Evolutionary conservation across 2,888 invertebrate genomes (phyloP).

Genomic region (Cepaea hortensis): DNA sequence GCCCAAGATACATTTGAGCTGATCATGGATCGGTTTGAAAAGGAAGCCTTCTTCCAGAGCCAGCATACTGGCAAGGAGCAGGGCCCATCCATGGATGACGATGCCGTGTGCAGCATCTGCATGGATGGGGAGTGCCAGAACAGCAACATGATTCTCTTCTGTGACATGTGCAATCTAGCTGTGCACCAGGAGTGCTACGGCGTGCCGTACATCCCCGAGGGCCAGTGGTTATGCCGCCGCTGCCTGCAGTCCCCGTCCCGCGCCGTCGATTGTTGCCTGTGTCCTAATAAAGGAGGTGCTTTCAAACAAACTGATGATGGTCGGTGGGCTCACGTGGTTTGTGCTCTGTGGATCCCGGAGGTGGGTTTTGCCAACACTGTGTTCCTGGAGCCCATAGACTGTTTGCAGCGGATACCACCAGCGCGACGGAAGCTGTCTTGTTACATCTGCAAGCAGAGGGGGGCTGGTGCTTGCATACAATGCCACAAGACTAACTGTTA

Average conservation of each 20-base stretch:
- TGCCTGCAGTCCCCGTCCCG: slow-evolving; percentile 97
- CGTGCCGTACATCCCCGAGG: slow-evolving; percentile 96
- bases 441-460: slow-evolving; percentile 87
- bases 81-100: slow-evolving; percentile 91
- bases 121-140: slow-evolving; percentile 99
- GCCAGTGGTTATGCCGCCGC: slow-evolving; percentile 97
- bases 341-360: slow-evolving; percentile 99
- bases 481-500: slow-evolving; percentile 97
- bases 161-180: slow-evolving; percentile 99
- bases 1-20: slow-evolving; percentile 92
- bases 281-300: slow-evolving; percentile 97
- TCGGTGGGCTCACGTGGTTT: slow-evolving; percentile 98
- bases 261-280: slow-evolving; percentile 96
- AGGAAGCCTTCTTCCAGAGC: slow-evolving; percentile 84
- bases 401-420: slow-evolving; percentile 94
- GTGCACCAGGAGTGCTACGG: slow-evolving; percentile 99
- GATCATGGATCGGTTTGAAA: slow-evolving; percentile 97
- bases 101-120: slow-evolving; percentile 98
- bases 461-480: slow-evolving; percentile 96
- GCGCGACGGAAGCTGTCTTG: slow-evolving; percentile 97
- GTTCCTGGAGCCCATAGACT: slow-evolving; percentile 97
- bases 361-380: slow-evolving; percentile 95
- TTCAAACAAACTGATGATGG: slow-evolving; percentile 97
- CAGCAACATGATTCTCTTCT: slow-evolving; percentile 98
- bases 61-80: slow-evolving; percentile 78